Evolutionary conservation across 1,140 invertebrate species (phyloP), one percentile per base, ranked within the genome.

Genomic region (Psix sp.): DNA sequence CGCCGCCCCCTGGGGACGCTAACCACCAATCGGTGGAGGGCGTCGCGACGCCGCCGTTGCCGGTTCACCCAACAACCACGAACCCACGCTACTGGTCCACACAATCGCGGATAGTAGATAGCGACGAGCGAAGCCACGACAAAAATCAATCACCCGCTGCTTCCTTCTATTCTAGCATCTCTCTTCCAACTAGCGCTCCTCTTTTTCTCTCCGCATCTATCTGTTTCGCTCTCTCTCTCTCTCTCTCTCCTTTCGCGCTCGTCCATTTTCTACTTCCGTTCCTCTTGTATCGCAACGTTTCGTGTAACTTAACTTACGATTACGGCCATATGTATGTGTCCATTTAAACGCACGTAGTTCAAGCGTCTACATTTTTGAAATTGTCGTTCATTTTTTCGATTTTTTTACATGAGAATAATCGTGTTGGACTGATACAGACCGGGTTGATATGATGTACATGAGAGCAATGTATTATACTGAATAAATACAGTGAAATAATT

Each of bases 121-220:
- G 79, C 79, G 81, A 82, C 77, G 80, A 83, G 81, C 80, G 86
- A 86, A 86, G 83, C 84, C 84, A 85, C 84, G 83, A 85, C 85
- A 87, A 87, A 87, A 86, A 86, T 86, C 85, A 87, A 87, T 87
- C 85, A 86, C 82, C 78, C 80, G 76, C 70, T 77, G 77, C 77
- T 80, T 80, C 81, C 78, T 81, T 72, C 75, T 74, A 46, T 76
- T 70, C 74, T 43, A 72, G 56, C 31, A 49, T 49, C 63, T 63
- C 63, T 62, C 56, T 17, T 14, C 17, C 18, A 36, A 16, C 31
- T 66, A 33, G 26, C 45, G 56, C 36, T n/a, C 51, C 62, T 52
- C 60, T 71, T 49, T 70, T 20, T 63, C 60, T 62, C 65, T 56
- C 56, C 35, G 48, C n/a, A 33, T 9, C 52, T 11, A 33, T 9